Evolutionary conservation across 2,113 vertebrate species (phyloP).

Genomic region (Otolemur garnettii): DNA sequence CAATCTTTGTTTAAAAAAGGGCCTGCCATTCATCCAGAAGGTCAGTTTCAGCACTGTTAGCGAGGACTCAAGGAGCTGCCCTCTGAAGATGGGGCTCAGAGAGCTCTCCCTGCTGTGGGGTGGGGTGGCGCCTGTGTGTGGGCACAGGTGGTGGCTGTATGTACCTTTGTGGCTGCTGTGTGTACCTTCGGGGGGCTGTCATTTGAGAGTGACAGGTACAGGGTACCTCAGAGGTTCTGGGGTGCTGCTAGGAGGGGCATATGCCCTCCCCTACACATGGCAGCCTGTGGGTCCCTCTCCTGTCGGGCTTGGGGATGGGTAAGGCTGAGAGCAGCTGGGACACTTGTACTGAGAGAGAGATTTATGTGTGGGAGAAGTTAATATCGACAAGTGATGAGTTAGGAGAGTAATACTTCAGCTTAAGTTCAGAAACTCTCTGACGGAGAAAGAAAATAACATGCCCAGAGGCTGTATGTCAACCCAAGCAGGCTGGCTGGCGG

Average conservation of each 20-base stretch:
- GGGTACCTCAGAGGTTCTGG: too few species aligned
- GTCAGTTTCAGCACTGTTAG: neutral
- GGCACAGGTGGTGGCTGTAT: neutral
- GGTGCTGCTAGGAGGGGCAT: accelerated
- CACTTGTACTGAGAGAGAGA: neutral
- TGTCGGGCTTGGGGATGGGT: neutral
- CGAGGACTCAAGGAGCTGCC: neutral
- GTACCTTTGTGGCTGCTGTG: neutral
- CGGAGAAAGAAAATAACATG: neutral
- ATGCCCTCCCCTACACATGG: accelerated
- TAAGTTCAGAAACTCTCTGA: slow-evolving; percentile 61
- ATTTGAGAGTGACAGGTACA: neutral
- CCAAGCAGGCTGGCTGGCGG: neutral
- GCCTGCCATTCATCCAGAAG: too few species aligned
- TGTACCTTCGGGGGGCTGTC: neutral
- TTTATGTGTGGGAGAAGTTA: slow-evolving; percentile 43
- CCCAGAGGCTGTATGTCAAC: neutral
- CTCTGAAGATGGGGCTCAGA: too few species aligned
- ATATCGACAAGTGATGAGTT: slow-evolving; percentile 65
- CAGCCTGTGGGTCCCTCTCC: too few species aligned
- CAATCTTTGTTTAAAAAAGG: neutral
- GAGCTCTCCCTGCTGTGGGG: neutral
- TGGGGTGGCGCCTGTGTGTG: neutral
- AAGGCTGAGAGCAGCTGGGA: neutral
- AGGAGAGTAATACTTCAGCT: slow-evolving; percentile 63